phyloP scores from a whole-genome alignment of 2,113 vertebrate genomes.

The Mus spicilegus region DNA sequence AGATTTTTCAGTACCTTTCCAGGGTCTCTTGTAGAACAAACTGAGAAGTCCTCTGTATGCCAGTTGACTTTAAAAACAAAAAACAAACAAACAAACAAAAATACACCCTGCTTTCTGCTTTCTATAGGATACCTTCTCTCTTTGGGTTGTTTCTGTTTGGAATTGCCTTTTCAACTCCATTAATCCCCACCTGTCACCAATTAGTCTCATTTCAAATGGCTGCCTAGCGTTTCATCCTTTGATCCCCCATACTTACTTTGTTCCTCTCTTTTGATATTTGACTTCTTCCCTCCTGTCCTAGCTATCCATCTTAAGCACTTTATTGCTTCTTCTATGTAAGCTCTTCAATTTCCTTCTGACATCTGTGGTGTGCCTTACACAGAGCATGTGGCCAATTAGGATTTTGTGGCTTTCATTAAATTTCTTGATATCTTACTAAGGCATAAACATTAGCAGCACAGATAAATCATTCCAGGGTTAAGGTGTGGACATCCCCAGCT shows the following conservation, averaged over 20 bases:
- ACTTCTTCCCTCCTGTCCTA: neutral
- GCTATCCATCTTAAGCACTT: neutral
- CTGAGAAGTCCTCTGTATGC: neutral
- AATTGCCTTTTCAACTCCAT: neutral
- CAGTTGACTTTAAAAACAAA: neutral
- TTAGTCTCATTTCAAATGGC: slow-evolving; percentile 24
- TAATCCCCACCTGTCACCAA: slow-evolving; percentile 15
- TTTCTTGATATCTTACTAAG: neutral
- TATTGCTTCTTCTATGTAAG: neutral
- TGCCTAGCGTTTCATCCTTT: neutral
- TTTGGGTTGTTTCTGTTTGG: neutral
- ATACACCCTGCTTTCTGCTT: neutral
- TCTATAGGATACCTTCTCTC: neutral
- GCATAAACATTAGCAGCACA: neutral
- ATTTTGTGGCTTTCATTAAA: slow-evolving; percentile 37
- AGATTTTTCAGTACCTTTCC: neutral
- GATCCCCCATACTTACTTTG: slow-evolving; percentile 38
- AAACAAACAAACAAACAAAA: no score
- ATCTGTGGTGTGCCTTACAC: neutral
- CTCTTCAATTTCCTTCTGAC: neutral
- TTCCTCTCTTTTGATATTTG: slow-evolving; percentile 46
- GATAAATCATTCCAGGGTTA: neutral
- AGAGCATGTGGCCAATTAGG: neutral
- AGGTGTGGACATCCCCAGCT: neutral
- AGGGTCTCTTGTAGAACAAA: neutral